phyloP scores from a whole-genome alignment of 1,140 invertebrate genomes.

The Mesaphorura yosii region DNA sequence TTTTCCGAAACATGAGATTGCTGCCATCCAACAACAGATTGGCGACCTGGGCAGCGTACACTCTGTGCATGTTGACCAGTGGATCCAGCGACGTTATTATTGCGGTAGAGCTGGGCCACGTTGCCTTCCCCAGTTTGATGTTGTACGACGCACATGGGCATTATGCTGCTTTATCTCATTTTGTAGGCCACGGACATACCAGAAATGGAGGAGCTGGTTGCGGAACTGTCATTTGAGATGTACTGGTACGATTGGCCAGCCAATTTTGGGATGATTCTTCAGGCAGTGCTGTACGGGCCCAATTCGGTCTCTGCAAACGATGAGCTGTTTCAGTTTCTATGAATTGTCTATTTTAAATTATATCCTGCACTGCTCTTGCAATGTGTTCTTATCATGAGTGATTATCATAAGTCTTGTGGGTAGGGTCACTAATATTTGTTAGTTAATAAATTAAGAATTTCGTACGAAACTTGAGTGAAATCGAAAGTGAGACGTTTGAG shows the following conservation, averaged over 20 bases:
- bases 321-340: conserved; percentile 12
- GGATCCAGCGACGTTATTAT: neutral
- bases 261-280: conserved; percentile 23
- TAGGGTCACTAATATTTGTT: too few relatives aligned
- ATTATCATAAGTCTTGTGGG: too few relatives aligned
- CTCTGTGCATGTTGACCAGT: neutral
- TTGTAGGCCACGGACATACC: conserved; percentile 8
- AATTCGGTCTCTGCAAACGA: conserved; percentile 12
- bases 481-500: too few relatives aligned
- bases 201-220: conserved; percentile 17
- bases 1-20: conserved; percentile 5
- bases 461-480: too few relatives aligned
- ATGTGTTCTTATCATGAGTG: too few relatives aligned
- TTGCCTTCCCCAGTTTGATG: neutral
- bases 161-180: neutral
- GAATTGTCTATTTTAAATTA: neutral
- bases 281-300: conserved; percentile 23
- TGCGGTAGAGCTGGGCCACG: too few relatives aligned
- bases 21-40: neutral
- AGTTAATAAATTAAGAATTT: too few relatives aligned
- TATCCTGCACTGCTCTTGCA: too few relatives aligned
- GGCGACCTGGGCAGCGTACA: conserved; percentile 15
- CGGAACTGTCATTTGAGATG: conserved; percentile 17
- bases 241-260: conserved; percentile 27
- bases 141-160: neutral